Evolutionary conservation across 2,888 invertebrate species (phyloP).

Genomic region (Epistrophe grossulariae): DNA sequence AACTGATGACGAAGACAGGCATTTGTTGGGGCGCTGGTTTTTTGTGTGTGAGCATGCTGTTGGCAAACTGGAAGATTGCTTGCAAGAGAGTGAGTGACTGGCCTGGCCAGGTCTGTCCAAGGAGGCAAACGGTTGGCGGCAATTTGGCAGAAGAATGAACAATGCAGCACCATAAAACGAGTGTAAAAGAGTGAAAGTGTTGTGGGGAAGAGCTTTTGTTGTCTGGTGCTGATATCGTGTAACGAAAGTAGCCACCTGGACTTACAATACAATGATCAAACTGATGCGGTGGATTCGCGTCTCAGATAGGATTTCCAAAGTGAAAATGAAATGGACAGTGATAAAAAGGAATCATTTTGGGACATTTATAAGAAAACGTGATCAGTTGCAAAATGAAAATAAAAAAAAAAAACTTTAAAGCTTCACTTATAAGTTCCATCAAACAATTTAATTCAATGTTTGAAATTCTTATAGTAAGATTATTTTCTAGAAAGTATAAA

Average conservation of each 20-base stretch:
- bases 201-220: constrained; percentile 45
- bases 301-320: constrained; percentile 28
- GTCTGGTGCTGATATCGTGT: constrained; percentile 37
- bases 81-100: constrained; percentile 43
- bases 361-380: neutral
- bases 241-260: constrained; percentile 55
- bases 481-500: too few relatives aligned
- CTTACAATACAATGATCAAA: neutral
- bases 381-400: neutral
- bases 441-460: neutral
- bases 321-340: constrained; percentile 38
- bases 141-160: constrained; percentile 55
- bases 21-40: constrained; percentile 52
- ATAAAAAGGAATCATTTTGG: neutral
- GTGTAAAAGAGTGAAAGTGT: constrained; percentile 51
- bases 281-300: neutral
- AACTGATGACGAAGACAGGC: constrained; percentile 55
- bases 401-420: neutral
- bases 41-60: constrained; percentile 54
- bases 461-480: too few relatives aligned
- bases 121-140: constrained; percentile 36
- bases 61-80: constrained; percentile 3
- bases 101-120: constrained; percentile 47
- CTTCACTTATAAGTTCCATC: neutral
- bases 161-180: constrained; percentile 42